A percentile compares a stretch with the other conserved stretches of the same genome.
Conservation (phyloP, 2,113 vertebrate genomes). For the Gymnarchus niloticus region DNA sequence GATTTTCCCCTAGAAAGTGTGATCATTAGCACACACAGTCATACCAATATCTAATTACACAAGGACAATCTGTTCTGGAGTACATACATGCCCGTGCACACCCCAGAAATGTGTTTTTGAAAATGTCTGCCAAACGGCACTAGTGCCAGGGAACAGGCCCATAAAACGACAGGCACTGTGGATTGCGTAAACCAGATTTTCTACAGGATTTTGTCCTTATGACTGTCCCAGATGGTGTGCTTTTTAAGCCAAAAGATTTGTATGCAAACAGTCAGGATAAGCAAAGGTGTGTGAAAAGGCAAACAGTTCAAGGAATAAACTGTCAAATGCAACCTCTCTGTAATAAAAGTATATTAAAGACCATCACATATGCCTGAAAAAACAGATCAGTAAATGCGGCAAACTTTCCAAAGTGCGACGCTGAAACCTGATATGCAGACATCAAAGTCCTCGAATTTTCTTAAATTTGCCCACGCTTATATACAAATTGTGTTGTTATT, state of each 20-base stretch:
- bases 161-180: background rate
- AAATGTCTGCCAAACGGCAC: background rate
- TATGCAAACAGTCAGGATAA: background rate
- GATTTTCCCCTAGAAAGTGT: background rate
- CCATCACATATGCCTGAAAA: background rate
- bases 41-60: slow-evolving; percentile 2
- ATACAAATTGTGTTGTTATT: background rate
- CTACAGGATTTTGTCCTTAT: background rate
- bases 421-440: background rate
- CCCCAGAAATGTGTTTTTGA: slow-evolving; percentile 3
- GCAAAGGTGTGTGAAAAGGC: background rate
- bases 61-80: background rate
- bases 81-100: background rate
- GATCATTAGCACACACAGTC: background rate
- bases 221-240: background rate
- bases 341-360: background rate
- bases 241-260: background rate
- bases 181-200: background rate
- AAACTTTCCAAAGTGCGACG: background rate
- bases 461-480: background rate
- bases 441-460: background rate
- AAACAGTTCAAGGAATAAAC: background rate
- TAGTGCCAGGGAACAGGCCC: background rate
- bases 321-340: background rate
- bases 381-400: too few species aligned